phyloP scores from a whole-genome alignment of 2,888 invertebrate genomes.

The Fabriciana adippe region DNA sequence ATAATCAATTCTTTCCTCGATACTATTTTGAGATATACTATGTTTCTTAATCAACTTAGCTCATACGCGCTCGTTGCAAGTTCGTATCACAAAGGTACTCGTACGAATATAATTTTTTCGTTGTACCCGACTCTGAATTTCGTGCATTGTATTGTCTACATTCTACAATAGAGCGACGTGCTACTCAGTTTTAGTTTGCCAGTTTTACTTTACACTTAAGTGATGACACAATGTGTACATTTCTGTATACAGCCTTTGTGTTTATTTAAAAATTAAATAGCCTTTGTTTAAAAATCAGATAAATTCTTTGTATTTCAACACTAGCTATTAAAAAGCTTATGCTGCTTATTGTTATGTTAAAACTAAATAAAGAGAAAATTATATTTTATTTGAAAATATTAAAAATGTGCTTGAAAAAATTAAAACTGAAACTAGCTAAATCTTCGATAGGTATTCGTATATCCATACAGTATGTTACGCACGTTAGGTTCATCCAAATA shows the following conservation, averaged over 20 bases:
- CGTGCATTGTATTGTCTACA: slow-evolving; percentile 28
- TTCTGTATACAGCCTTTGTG: neutral
- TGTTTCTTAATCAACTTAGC: neutral
- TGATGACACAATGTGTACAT: slow-evolving; percentile 23
- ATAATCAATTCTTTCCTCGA: no score
- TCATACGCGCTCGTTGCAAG: slow-evolving; percentile 11
- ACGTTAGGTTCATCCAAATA: no score
- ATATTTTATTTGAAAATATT: no score
- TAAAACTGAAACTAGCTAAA: no score
- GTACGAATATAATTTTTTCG: slow-evolving; percentile 16
- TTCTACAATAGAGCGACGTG: slow-evolving; percentile 25
- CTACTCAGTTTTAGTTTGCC: slow-evolving; percentile 35
- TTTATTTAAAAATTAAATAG: neutral
- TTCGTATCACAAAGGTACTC: slow-evolving; percentile 20
- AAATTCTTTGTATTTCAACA: no score
- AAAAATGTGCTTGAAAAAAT: no score
- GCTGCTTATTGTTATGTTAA: no score
- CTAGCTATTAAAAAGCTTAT: no score
- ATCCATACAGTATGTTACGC: no score
- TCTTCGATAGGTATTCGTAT: no score
- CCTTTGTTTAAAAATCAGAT: neutral
- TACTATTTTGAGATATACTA: neutral
- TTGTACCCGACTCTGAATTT: slow-evolving; percentile 24
- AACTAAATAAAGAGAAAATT: no score
- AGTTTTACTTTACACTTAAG: slow-evolving; percentile 38